phyloP scores from a whole-genome alignment of 1,140 invertebrate species.

The Ooceraea biroi region DNA sequence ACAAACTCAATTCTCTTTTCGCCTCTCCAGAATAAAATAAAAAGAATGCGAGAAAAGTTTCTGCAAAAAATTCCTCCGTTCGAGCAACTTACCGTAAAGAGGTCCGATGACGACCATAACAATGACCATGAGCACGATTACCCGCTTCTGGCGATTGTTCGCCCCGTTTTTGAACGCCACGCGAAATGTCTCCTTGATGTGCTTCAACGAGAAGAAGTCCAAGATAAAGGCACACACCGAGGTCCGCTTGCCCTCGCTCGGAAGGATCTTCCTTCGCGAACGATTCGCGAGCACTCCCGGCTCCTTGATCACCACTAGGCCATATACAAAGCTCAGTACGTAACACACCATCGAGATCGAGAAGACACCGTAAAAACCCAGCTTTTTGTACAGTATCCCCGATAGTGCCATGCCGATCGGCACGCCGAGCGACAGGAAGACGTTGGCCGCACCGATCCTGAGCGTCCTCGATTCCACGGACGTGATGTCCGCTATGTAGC shows the following conservation, averaged over 20 bases:
- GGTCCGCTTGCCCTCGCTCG: conserved; percentile 68
- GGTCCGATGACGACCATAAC: conserved; percentile 94
- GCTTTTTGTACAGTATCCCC: conserved; percentile 89
- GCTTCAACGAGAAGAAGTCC: conserved; percentile 91
- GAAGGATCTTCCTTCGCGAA: conserved; percentile 54
- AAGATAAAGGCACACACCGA: conserved; percentile 82
- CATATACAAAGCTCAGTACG: conserved; percentile 91
- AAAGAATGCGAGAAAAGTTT: background rate
- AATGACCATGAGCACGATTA: conserved; percentile 92
- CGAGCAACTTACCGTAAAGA: conserved; percentile 89
- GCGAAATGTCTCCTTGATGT: conserved; percentile 91
- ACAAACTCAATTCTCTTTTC: background rate
- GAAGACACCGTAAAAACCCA: conserved; percentile 93
- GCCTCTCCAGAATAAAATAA: background rate
- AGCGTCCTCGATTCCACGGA: conserved; percentile 92
- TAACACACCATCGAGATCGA: conserved; percentile 91
- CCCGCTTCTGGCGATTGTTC: conserved; percentile 90
- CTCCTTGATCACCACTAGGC: conserved; percentile 89
- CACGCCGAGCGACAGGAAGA: conserved; percentile 92
- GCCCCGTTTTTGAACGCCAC: conserved; percentile 92
- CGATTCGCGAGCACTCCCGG: conserved; percentile 80
- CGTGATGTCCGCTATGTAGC: conserved; percentile 95
- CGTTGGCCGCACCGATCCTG: conserved; percentile 93
- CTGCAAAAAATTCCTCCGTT: background rate
- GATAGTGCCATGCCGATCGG: conserved; percentile 93